Evolutionary conservation across 2,888 invertebrate species (phyloP).

Genomic region (Thalpophila matura): DNA sequence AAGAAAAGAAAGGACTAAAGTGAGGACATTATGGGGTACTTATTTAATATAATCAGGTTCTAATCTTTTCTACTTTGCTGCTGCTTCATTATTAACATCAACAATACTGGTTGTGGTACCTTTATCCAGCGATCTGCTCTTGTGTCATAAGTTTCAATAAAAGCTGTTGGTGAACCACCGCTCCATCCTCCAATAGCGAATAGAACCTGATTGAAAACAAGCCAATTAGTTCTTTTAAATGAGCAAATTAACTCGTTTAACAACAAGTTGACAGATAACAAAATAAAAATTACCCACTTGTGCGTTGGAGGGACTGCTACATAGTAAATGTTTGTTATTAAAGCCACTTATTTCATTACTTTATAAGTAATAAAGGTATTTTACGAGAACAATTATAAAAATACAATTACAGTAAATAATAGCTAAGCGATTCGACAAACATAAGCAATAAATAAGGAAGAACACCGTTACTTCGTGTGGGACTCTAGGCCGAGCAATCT

Average conservation of each 20-base stretch:
- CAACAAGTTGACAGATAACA: background rate
- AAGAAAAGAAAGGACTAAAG: too few species aligned
- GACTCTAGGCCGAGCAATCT: slow-evolving; percentile 95
- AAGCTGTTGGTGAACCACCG: slow-evolving; percentile 93
- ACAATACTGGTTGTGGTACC: slow-evolving; percentile 73
- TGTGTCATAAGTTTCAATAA: slow-evolving; percentile 97
- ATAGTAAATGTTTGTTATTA: too few species aligned
- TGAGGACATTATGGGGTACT: too few species aligned
- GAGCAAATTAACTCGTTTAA: background rate
- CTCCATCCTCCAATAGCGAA: slow-evolving; percentile 92
- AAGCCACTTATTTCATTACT: too few species aligned
- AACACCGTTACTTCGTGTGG: slow-evolving; percentile 93
- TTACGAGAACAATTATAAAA: too few species aligned
- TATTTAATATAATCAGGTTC: too few species aligned
- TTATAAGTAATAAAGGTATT: too few species aligned
- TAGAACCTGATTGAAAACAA: slow-evolving; percentile 89
- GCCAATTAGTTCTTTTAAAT: slow-evolving; percentile 42
- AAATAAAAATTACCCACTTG: too few species aligned
- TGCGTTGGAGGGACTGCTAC: too few species aligned
- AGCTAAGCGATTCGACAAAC: too few species aligned
- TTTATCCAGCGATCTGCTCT: slow-evolving; percentile 97
- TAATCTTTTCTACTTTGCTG: too few species aligned
- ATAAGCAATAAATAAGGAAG: slow-evolving; percentile 5
- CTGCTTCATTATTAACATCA: background rate
- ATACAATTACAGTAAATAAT: too few species aligned